A percentile compares a stretch with the other conserved stretches of the same genome.
phyloP scores from a whole-genome alignment of 1,140 invertebrate genomes.

The Rhopalosiphum padi region DNA sequence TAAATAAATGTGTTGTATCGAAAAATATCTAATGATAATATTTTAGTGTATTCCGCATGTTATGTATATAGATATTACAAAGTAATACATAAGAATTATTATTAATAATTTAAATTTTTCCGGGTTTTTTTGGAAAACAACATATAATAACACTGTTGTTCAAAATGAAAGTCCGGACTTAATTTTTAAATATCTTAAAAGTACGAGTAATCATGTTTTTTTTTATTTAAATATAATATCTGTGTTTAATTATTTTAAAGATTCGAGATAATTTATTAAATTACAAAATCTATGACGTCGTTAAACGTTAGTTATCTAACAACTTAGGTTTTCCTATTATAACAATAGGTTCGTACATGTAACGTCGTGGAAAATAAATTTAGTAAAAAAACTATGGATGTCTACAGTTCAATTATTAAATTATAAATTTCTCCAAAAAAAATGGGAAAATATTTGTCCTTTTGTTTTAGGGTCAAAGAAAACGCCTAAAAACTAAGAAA shows the following conservation, averaged over 20 bases:
- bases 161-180: neutral
- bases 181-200: no score
- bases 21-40: neutral
- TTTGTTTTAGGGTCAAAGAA: no score
- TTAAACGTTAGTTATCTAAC: neutral
- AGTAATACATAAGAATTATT: neutral
- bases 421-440: neutral
- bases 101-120: neutral
- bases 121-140: neutral
- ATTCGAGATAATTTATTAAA: neutral
- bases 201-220: no score
- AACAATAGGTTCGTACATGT: no score
- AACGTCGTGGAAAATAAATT: no score
- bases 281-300: neutral
- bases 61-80: neutral
- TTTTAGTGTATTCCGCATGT: neutral
- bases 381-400: neutral
- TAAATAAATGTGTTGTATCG: neutral
- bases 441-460: neutral
- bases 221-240: neutral
- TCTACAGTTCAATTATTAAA: neutral
- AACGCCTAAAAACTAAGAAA: neutral
- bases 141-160: neutral
- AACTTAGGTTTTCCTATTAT: no score
- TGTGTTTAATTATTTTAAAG: neutral